Percentiles rank a stretch among this genome's conserved stretches.
Evolutionary conservation across 2,113 vertebrate genomes (phyloP).

Genomic region (Pteropus alecto): DNA sequence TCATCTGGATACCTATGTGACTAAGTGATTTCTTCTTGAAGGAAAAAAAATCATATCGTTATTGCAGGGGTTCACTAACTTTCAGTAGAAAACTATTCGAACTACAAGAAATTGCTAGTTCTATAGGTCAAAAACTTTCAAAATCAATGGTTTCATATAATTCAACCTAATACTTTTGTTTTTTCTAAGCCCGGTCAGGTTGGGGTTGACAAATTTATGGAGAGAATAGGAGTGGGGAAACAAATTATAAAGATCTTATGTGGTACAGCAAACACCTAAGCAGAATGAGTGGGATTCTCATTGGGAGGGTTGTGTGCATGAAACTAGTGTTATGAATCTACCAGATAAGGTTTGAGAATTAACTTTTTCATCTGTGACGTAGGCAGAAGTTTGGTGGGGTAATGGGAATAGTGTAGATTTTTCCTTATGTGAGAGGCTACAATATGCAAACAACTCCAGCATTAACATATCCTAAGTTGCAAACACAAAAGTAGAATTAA

Average conservation of each 20-base stretch:
- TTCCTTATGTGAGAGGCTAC: background rate
- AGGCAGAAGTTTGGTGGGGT: background rate
- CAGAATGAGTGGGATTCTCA: background rate
- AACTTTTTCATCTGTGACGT: background rate
- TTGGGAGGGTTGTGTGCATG: background rate
- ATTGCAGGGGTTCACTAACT: background rate
- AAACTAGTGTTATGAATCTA: background rate
- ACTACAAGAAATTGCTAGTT: background rate
- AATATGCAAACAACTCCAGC: background rate
- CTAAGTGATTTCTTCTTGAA: background rate
- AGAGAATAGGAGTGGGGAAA: background rate
- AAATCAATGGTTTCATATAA: slow-evolving; percentile 12
- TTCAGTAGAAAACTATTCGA: background rate
- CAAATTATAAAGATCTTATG: background rate
- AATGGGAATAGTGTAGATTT: background rate
- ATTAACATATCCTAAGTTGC: background rate
- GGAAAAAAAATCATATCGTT: background rate
- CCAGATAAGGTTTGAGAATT: background rate
- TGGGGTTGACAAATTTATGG: background rate
- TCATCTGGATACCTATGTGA: background rate
- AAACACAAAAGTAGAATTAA: background rate
- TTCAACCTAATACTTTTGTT: background rate
- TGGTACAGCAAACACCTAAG: slow-evolving; percentile 1
- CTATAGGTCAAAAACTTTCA: background rate
- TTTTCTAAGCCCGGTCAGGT: background rate